Evolutionary conservation across 92 coral and sea anemone species (phyloP).

Genomic region (Umimayanthus chanpuru): DNA sequence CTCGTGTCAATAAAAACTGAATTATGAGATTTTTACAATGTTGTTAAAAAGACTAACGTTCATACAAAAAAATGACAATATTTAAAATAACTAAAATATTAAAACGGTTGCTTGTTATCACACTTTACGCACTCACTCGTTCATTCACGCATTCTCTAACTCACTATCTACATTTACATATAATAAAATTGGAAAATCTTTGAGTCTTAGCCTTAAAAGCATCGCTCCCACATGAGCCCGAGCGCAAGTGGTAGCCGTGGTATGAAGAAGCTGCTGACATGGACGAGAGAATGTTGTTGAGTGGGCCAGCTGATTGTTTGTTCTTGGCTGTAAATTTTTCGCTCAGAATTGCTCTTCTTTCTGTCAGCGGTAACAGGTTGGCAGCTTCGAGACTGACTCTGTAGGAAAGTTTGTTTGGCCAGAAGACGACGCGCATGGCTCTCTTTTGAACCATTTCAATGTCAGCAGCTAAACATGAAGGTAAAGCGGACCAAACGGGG

Average conservation of each 20-base stretch:
- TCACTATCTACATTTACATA: too few species aligned
- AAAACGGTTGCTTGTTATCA: too few species aligned
- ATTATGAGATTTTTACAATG: too few species aligned
- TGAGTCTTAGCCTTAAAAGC: too few species aligned
- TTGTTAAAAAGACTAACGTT: too few species aligned
- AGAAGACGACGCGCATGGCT: background rate
- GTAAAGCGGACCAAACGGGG: background rate
- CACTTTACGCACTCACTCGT: too few species aligned
- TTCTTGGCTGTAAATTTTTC: background rate
- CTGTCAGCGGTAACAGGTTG: background rate
- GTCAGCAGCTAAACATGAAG: background rate
- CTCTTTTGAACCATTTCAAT: background rate
- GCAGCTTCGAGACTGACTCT: conserved; percentile 14
- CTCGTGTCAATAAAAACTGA: too few species aligned
- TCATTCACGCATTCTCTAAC: too few species aligned
- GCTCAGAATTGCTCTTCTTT: background rate
- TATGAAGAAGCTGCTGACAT: background rate
- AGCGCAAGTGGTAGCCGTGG: background rate
- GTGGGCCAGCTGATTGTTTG: conserved; percentile 40
- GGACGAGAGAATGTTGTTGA: background rate
- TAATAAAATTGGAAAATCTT: too few species aligned
- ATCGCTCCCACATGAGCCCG: background rate
- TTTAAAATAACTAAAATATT: too few species aligned
- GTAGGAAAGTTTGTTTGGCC: conserved; percentile 6
- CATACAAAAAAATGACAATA: too few species aligned